phyloP scores from a whole-genome alignment of 1,140 invertebrate genomes.

The Andricus grossulariae region DNA sequence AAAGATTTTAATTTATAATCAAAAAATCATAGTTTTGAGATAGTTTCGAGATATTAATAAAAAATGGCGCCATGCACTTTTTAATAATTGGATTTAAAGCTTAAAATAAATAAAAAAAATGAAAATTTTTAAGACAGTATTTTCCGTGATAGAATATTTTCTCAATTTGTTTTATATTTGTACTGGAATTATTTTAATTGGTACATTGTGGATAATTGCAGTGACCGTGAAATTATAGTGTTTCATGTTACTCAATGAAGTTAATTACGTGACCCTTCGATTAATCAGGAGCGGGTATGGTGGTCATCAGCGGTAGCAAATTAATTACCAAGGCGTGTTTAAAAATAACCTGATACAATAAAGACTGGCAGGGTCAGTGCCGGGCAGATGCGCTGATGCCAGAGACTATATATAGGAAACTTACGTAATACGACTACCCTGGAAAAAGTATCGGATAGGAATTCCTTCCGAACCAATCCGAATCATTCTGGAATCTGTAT shows the following conservation, averaged over 20 bases:
- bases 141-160: constrained; percentile 24
- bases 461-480: too few species aligned
- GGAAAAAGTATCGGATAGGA: too few species aligned
- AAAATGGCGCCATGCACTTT: too few species aligned
- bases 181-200: constrained; percentile 13
- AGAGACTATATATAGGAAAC: too few species aligned
- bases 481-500: too few species aligned
- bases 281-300: constrained; percentile 1
- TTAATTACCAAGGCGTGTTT: constrained; percentile 21
- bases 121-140: constrained; percentile 37
- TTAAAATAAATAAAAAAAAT: constrained; percentile 24
- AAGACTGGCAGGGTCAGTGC: background rate
- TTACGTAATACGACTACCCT: too few species aligned
- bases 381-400: background rate
- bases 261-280: constrained; percentile 25
- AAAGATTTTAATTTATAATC: too few species aligned
- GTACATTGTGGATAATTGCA: background rate
- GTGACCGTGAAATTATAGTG: constrained; percentile 18
- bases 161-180: constrained; percentile 11
- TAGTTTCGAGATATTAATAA: too few species aligned
- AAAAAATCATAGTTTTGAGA: too few species aligned
- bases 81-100: too few species aligned
- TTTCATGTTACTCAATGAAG: constrained; percentile 8
- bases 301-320: constrained; percentile 21
- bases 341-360: constrained; percentile 20